A percentile compares a stretch with the other conserved stretches of the same genome.
Conservation (phyloP, 2,113 vertebrate species). For the Protomyctophum bolini region DNA sequence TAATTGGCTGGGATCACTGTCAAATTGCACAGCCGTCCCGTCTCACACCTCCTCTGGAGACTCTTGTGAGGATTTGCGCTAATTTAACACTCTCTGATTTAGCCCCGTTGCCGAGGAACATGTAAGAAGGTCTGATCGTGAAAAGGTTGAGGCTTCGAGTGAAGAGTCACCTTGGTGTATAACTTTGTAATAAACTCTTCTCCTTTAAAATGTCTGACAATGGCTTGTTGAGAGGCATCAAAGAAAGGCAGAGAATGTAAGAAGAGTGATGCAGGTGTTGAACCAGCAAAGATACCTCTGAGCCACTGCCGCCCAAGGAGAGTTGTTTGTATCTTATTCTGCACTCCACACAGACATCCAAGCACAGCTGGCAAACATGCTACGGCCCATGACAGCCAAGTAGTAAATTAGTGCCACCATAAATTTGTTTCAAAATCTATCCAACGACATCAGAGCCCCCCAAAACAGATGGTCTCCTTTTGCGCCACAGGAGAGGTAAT, state of each 20-base stretch:
- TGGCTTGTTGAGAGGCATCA: conserved; percentile 9
- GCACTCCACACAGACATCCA: conserved; percentile 37
- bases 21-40: background rate
- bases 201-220: conserved; percentile 24
- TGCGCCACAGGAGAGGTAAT: conserved; percentile 6
- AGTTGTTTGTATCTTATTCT: conserved; percentile 31
- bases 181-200: conserved; percentile 20
- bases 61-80: conserved; percentile 33
- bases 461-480: conserved; percentile 60
- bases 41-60: conserved; percentile 27
- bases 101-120: conserved; percentile 35
- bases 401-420: conserved; percentile 57
- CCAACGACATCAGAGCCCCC: conserved; percentile 41
- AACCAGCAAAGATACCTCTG: conserved; percentile 37
- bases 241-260: conserved; percentile 28
- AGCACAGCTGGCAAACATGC: conserved; percentile 49
- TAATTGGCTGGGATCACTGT: conserved; percentile 34
- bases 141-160: background rate
- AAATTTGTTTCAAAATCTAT: conserved; percentile 62
- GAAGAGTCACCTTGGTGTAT: conserved; percentile 10
- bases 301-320: conserved; percentile 20
- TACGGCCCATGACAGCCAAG: conserved; percentile 47
- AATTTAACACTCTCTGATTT: conserved; percentile 58
- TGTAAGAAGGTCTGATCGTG: background rate
- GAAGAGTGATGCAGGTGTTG: conserved; percentile 48